A percentile compares a stretch with the other conserved stretches of the same genome.
Conservation (phyloP, 2,797 vertebrate species). For the Acipenser transmontanus region DNA sequence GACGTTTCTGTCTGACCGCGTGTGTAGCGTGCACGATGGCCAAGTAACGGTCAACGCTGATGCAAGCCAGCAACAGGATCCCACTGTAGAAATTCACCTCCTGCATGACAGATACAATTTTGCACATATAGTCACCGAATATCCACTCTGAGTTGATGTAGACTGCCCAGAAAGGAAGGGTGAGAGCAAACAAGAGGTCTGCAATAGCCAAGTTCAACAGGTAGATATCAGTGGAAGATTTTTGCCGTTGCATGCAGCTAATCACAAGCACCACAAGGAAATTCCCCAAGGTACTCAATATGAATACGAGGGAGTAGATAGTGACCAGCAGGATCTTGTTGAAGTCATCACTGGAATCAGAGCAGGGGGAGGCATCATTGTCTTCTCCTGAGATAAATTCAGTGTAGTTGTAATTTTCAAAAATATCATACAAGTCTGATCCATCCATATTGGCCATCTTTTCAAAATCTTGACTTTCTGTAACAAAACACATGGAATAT, state of each 20-base stretch:
- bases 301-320: constrained; percentile 59
- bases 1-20: constrained; percentile 48
- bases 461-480: too few species aligned
- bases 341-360: constrained; percentile 23
- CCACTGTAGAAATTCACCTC: constrained; percentile 73
- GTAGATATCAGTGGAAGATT: constrained; percentile 71
- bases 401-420: too few species aligned
- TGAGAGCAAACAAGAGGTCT: constrained; percentile 74
- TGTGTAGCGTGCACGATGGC: constrained; percentile 80
- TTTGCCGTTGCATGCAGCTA: constrained; percentile 45
- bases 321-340: constrained; percentile 44
- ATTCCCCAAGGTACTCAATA: constrained; percentile 74
- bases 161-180: constrained; percentile 70
- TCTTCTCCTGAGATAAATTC: too few species aligned
- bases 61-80: constrained; percentile 79
- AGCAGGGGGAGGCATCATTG: accelerated
- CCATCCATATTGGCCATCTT: too few species aligned
- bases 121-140: constrained; percentile 69
- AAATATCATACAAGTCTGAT: too few species aligned
- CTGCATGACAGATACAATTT: constrained; percentile 67
- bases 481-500: too few species aligned
- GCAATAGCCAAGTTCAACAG: constrained; percentile 78
- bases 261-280: constrained; percentile 72
- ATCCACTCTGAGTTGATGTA: constrained; percentile 57
- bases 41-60: constrained; percentile 82